Evolutionary conservation across 1,140 invertebrate genomes (phyloP).

Genomic region (Aradophagus sp.): DNA sequence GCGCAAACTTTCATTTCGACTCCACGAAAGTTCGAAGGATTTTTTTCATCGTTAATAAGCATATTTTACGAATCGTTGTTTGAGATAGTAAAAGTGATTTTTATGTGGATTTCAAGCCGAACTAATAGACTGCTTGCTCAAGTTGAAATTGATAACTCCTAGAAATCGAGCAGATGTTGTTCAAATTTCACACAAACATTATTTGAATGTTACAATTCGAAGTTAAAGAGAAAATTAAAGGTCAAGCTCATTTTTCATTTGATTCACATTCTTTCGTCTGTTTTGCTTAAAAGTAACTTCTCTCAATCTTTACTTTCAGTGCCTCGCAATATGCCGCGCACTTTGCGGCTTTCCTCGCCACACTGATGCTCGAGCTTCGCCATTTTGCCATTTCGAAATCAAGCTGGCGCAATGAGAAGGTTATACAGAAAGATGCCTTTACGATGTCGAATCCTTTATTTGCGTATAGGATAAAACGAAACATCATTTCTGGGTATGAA

Average conservation of each 20-base stretch:
- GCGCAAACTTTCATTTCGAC: constrained; percentile 13
- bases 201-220: too few relatives aligned
- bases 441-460: constrained; percentile 48
- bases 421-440: constrained; percentile 37
- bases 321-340: constrained; percentile 29
- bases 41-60: constrained; percentile 15
- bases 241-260: neutral
- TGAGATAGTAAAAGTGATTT: too few relatives aligned
- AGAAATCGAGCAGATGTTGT: too few relatives aligned
- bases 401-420: constrained; percentile 19
- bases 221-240: too few relatives aligned
- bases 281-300: constrained; percentile 17
- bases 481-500: constrained; percentile 27
- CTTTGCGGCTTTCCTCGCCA: constrained; percentile 29
- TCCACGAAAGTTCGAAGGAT: constrained; percentile 3
- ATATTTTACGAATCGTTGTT: constrained; percentile 4
- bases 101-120: too few relatives aligned
- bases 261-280: constrained; percentile 5
- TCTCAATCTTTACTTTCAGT: constrained; percentile 23
- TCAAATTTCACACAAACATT: too few relatives aligned
- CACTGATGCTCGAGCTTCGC: constrained; percentile 4
- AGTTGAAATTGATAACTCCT: too few relatives aligned
- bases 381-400: constrained; percentile 37
- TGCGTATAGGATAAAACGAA: constrained; percentile 64
- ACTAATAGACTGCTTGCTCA: too few relatives aligned